phyloP scores from a whole-genome alignment of 2,113 vertebrate genomes.

The Neolamprologus variostigma region DNA sequence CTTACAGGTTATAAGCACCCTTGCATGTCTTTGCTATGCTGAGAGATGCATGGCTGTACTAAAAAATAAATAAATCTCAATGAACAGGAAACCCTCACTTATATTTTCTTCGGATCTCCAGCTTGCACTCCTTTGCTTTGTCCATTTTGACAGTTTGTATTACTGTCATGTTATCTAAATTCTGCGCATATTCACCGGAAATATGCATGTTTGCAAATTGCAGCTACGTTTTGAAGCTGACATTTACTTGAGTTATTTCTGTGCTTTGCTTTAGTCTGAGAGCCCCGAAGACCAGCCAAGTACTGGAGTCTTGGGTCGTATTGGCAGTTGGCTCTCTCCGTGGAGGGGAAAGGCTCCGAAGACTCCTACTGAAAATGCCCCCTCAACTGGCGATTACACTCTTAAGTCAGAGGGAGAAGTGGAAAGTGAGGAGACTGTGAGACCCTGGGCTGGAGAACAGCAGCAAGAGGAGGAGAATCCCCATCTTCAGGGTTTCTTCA shows the following conservation, averaged over 20 bases:
- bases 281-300: conserved; percentile 52
- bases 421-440: conserved; percentile 1
- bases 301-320: conserved; percentile 64
- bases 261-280: conserved; percentile 56
- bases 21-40: conserved; percentile 55
- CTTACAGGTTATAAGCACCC: conserved; percentile 36
- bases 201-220: conserved; percentile 17
- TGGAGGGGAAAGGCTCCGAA: conserved; percentile 45
- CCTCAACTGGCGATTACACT: background rate
- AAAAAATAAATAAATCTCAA: background rate
- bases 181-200: background rate
- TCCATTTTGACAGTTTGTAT: background rate
- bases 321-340: conserved; percentile 68
- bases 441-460: background rate
- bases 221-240: background rate
- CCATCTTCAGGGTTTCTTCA: background rate
- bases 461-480: conserved; percentile 11
- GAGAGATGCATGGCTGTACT: conserved; percentile 58
- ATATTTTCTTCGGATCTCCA: background rate
- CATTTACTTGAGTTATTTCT: background rate
- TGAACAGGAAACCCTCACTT: background rate
- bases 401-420: background rate
- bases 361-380: conserved; percentile 16
- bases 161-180: background rate
- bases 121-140: conserved; percentile 17